Conservation (phyloP, 2,113 vertebrate species). For the Glaucidium brasilianum region DNA sequence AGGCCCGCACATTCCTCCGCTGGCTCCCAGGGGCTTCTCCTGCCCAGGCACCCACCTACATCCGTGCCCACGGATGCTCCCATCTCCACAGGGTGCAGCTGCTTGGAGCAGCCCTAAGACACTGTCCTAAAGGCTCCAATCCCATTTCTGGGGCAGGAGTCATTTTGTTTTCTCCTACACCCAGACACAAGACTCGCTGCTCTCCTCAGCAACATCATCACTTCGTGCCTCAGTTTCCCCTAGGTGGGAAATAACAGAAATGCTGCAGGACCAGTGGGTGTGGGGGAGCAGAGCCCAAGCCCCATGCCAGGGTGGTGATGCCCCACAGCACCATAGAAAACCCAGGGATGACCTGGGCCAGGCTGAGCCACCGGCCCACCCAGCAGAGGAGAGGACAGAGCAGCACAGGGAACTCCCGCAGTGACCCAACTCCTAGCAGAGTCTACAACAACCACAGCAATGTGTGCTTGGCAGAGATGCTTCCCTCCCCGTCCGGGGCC, state of each 20-base stretch:
- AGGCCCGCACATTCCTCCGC: neutral
- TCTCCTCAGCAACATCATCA: neutral
- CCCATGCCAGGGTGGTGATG: neutral
- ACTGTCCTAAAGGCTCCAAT: neutral
- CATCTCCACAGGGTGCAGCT: fast-evolving
- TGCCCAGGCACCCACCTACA: neutral
- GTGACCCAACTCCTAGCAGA: neutral
- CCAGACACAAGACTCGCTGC: neutral
- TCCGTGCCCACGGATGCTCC: neutral
- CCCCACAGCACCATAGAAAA: fast-evolving
- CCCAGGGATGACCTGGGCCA: neutral
- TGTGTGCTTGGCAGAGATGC: neutral
- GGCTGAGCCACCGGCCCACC: neutral
- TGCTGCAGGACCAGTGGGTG: neutral
- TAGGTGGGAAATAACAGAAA: neutral
- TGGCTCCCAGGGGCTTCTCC: neutral
- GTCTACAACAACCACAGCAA: neutral
- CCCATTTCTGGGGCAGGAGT: neutral
- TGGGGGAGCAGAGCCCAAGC: too few relatives aligned
- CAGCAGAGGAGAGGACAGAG: neutral
- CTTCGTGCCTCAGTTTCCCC: neutral
- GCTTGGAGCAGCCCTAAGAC: fast-evolving
- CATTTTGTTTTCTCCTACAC: neutral
- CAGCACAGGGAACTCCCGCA: fast-evolving
- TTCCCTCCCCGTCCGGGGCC: neutral